Evolutionary conservation across 1,140 invertebrate genomes (phyloP).

Genomic region (Atopsyche davidsoni): DNA sequence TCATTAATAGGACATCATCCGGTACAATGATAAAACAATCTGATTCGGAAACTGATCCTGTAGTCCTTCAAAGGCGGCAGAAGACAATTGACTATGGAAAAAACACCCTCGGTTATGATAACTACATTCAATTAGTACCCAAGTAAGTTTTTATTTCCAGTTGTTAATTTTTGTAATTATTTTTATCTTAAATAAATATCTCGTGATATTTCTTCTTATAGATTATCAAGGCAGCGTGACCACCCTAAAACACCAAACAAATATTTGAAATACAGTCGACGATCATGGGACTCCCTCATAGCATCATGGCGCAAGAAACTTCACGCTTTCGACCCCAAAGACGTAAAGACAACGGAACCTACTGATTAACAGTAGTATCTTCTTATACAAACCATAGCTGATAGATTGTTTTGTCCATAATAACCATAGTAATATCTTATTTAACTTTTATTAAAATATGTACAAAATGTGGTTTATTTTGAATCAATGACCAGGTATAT

Average conservation of each 20-base stretch:
- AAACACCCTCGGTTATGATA: constrained; percentile 83
- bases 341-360: too few relatives aligned
- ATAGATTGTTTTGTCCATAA: too few relatives aligned
- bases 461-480: too few relatives aligned
- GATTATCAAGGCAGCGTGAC: constrained; percentile 56
- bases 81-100: constrained; percentile 95
- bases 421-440: too few relatives aligned
- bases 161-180: too few relatives aligned
- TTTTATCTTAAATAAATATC: not conserved
- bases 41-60: constrained; percentile 67
- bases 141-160: constrained; percentile 51
- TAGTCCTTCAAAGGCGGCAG: constrained; percentile 67
- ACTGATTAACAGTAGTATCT: too few relatives aligned
- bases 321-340: constrained; percentile 65
- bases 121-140: constrained; percentile 66
- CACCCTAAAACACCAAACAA: constrained; percentile 87
- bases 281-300: constrained; percentile 85
- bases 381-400: too few relatives aligned
- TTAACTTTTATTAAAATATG: too few relatives aligned
- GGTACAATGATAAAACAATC: too few relatives aligned
- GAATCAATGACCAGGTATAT: too few relatives aligned
- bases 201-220: constrained; percentile 35
- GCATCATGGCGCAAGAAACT: constrained; percentile 80
- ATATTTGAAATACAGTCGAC: constrained; percentile 75
- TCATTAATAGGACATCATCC: too few relatives aligned